phyloP scores from a whole-genome alignment of 2,797 vertebrate species.

The Malurus leucopterus region DNA sequence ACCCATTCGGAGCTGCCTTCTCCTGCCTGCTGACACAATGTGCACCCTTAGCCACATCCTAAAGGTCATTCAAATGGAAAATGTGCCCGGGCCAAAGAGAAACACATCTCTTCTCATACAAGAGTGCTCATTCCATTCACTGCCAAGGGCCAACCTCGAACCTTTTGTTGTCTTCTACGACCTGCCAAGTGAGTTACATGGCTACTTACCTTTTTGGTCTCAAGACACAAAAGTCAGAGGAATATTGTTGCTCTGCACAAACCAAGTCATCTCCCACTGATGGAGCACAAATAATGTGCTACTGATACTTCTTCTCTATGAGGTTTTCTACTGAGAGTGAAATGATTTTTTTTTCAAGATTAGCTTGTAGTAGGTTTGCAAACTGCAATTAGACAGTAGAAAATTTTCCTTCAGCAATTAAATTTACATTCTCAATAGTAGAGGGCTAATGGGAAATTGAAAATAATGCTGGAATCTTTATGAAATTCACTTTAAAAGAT shows the following conservation, averaged over 20 bases:
- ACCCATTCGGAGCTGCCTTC: neutral
- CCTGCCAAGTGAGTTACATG: neutral
- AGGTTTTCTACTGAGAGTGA: neutral
- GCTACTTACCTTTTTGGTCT: neutral
- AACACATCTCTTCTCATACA: neutral
- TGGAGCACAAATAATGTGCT: neutral
- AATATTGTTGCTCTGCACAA: neutral
- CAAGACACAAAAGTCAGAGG: neutral
- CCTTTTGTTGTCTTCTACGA: neutral
- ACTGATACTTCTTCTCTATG: neutral
- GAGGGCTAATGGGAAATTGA: neutral
- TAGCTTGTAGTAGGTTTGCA: neutral
- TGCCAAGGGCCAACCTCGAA: neutral
- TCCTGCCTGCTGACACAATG: neutral
- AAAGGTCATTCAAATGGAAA: neutral
- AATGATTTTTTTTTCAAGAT: neutral
- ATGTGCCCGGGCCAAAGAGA: neutral
- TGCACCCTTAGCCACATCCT: neutral
- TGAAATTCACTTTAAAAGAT: neutral
- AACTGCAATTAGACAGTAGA: neutral
- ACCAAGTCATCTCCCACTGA: neutral
- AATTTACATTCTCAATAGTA: neutral
- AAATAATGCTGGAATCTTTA: neutral
- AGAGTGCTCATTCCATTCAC: neutral
- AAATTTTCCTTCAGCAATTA: neutral